A percentile compares a stretch with the other conserved stretches of the same genome.
Conservation (phyloP, 2,113 vertebrate genomes). For the Scomber colias region DNA sequence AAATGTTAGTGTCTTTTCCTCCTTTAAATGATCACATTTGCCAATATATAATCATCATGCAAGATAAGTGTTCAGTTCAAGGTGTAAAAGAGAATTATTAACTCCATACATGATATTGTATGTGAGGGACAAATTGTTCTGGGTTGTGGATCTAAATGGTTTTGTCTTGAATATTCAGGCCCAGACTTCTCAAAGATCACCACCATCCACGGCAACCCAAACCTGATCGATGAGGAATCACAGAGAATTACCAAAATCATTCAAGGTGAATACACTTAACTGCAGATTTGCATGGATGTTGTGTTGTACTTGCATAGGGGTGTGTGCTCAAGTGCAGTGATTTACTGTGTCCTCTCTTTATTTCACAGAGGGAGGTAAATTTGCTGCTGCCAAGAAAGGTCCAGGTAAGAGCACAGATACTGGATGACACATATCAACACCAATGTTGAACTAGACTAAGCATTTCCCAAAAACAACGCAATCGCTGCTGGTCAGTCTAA, state of each 20-base stretch:
- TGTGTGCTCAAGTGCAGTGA: background rate
- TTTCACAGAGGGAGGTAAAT: constrained; percentile 63
- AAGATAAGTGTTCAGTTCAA: constrained; percentile 18
- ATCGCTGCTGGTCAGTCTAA: constrained; percentile 5
- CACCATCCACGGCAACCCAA: constrained; percentile 72
- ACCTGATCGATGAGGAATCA: constrained; percentile 75
- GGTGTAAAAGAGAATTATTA: constrained; percentile 25
- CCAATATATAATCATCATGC: background rate
- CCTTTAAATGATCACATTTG: constrained; percentile 30
- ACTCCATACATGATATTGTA: background rate
- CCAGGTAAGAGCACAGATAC: constrained; percentile 63
- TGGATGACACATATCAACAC: constrained; percentile 5
- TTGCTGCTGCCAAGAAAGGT: constrained; percentile 56
- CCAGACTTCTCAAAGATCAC: constrained; percentile 82
- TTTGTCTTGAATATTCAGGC: constrained; percentile 57
- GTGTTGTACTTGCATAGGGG: background rate
- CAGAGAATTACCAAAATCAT: constrained; percentile 83
- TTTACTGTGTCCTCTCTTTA: constrained; percentile 10
- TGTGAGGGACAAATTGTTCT: background rate
- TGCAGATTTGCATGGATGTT: background rate
- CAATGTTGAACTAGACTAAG: background rate
- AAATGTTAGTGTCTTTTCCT: constrained; percentile 10
- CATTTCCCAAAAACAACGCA: constrained; percentile 10
- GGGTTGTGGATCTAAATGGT: constrained; percentile 8
- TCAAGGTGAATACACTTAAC: constrained; percentile 67